Evolutionary conservation across 2,113 vertebrate genomes (phyloP).

Genomic region (Mesoclemmys tuberculata): DNA sequence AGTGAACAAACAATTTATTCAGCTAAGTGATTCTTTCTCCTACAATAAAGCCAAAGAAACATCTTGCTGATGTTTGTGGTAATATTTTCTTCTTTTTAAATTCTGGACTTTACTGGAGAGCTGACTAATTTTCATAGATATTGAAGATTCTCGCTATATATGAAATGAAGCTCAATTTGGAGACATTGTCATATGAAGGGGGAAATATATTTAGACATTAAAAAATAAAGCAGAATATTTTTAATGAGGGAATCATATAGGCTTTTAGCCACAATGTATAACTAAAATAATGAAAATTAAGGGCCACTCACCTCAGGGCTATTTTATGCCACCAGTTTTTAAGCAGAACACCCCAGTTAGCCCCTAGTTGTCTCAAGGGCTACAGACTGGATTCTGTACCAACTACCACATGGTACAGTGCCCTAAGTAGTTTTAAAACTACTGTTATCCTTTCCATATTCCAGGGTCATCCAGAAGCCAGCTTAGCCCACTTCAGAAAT

Average conservation of each 20-base stretch:
- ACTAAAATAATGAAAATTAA: not conserved
- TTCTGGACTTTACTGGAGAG: not conserved
- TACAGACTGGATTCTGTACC: not conserved
- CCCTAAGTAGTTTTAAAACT: not conserved
- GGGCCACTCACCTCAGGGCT: not conserved
- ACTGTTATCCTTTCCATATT: not conserved
- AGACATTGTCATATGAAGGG: not conserved
- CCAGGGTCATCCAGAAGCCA: not conserved
- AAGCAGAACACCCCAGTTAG: not conserved
- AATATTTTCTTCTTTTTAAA: not conserved
- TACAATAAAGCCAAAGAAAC: constrained; percentile 38
- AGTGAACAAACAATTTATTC: constrained; percentile 47
- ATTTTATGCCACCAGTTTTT: accelerated
- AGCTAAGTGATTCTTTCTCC: constrained; percentile 21
- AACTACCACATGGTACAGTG: not conserved
- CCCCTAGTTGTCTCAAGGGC: not conserved
- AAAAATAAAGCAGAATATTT: not conserved
- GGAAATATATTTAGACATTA: not conserved
- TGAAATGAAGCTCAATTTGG: not conserved
- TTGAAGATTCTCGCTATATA: not conserved
- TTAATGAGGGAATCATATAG: not conserved
- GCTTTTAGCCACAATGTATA: not conserved
- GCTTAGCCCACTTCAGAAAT: not conserved
- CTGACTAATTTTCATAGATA: not conserved
- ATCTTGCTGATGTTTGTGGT: not conserved